These are phyloP conservation scores for Capitella teleta DNA, from an alignment of 1,140 invertebrate genomes.

Conservation along the genomic window DNA sequence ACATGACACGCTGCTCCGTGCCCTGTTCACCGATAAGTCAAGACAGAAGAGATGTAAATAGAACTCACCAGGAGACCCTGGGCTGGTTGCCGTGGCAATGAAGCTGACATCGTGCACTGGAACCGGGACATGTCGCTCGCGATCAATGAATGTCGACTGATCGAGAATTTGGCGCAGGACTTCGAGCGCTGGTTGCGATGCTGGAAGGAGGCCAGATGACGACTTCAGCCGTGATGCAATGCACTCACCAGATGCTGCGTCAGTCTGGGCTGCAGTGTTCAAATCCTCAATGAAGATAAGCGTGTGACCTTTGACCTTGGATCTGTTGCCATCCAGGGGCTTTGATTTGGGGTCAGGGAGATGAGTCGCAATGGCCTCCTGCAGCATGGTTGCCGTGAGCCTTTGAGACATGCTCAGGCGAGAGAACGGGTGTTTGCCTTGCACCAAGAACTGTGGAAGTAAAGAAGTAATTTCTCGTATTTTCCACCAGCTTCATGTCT, in stretches of 20 bases:
- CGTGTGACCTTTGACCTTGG: neutral
- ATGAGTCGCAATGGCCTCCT: constrained; percentile 23
- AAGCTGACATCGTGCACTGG: constrained; percentile 25
- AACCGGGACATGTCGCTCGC: constrained; percentile 24
- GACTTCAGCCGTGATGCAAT: too few relatives aligned
- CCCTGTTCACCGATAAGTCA: neutral
- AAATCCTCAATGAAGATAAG: constrained; percentile 39
- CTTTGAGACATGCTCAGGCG: constrained; percentile 21
- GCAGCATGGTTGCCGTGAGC: constrained; percentile 15
- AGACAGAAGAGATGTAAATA: neutral
- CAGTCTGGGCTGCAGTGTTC: constrained; percentile 20
- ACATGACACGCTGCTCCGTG: constrained; percentile 14
- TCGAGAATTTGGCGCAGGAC: constrained; percentile 47
- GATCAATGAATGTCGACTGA: constrained; percentile 23
- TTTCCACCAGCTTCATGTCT: constrained; percentile 5
- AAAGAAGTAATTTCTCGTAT: neutral
- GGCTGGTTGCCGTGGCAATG: constrained; percentile 26
- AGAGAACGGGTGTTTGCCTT: constrained; percentile 18
- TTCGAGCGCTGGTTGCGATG: constrained; percentile 35
- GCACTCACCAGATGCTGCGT: constrained; percentile 2
- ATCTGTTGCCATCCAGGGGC: neutral
- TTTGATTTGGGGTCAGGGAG: constrained; percentile 27
- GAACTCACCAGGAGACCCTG: constrained; percentile 23
- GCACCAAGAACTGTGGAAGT: neutral
- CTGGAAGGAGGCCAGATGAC: too few relatives aligned